Base-by-base conservation (phyloP, 2,797 vertebrate species). In the Ciconia nigra region DNA sequence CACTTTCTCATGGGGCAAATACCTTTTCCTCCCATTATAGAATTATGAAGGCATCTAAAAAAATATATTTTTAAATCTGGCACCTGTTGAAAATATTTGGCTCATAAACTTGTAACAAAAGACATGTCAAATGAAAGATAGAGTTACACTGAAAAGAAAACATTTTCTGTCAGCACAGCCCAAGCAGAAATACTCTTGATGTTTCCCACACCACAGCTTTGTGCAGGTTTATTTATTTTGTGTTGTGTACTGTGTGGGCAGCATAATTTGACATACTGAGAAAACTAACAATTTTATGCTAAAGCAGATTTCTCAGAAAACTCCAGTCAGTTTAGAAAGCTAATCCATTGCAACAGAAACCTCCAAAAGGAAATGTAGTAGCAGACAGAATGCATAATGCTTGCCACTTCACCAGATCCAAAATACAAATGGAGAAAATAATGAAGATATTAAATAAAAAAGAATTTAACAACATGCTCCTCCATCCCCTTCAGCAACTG, bases 11-110 rank as follows among this genome's bases (percentile, higher is more conserved):
- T 13, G 14, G 24, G 28, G 16, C 3, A 95, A 89, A 96, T 55
- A 49, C 3, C 7, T 47, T 90, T 91, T 92, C 65, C 16, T 73
- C 16, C 11, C n/a, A 15, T 67, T 76, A 39, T 25, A 67, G 55
- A 17, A 49, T 80, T 78, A 83, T 8, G 28, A 70, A 78, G 15
- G 5, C 6, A 51, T 61, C 54, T 70, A 39, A 88, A 85, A 76
- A 29, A 17, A 29, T 12, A 24, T 9, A 15, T 63, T 28, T 94
- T 33, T 14, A 74, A 80, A 83, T 90, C 78, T 90, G 33, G 12
- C 31, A 92, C 59, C n/a, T 83, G 42, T 89, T 89, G 83, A 94
- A 95, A 96, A 90, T 93, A 90, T 67, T 92, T 90, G 69, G 25
- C 24, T 93, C 26, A 80, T 70, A 84, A 95, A 63, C 54, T 67